Evolutionary conservation across 2,113 vertebrate species (phyloP).

Genomic region (Rhodinocichla rosea): DNA sequence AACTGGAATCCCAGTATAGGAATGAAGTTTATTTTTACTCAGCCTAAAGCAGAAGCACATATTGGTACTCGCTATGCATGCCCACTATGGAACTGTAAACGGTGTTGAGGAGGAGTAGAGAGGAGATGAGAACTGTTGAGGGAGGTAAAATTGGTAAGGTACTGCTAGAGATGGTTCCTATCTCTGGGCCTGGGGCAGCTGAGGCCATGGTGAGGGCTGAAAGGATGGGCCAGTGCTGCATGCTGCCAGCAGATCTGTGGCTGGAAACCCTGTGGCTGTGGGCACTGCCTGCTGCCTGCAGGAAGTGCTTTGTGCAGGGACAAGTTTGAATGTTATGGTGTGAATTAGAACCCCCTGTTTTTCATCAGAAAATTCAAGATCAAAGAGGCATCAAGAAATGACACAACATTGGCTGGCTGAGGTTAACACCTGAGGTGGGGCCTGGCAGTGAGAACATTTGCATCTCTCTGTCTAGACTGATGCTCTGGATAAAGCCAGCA

Average conservation of each 20-base stretch:
- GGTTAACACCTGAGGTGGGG: not conserved
- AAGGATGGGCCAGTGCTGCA: accelerated
- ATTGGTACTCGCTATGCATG: not conserved
- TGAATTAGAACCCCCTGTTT: not conserved
- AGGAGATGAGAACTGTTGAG: not conserved
- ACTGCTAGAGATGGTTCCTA: not conserved
- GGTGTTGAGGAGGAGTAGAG: not conserved
- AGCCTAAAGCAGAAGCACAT: not conserved
- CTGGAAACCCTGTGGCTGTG: not conserved
- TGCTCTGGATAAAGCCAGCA: not conserved
- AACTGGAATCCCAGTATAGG: not conserved
- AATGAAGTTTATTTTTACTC: not conserved
- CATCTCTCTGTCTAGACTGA: not conserved
- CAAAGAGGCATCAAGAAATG: not conserved
- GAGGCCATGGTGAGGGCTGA: not conserved
- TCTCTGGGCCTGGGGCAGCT: not conserved
- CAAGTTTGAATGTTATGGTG: accelerated
- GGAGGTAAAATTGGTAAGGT: not conserved
- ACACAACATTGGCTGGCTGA: accelerated
- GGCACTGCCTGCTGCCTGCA: accelerated
- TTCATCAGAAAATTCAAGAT: not conserved
- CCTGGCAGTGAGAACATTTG: not conserved
- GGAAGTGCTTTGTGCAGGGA: not conserved
- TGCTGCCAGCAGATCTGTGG: not conserved
- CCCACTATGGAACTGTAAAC: not conserved